Conservation (phyloP, 2,113 vertebrate species). For the Bufo bufo region DNA sequence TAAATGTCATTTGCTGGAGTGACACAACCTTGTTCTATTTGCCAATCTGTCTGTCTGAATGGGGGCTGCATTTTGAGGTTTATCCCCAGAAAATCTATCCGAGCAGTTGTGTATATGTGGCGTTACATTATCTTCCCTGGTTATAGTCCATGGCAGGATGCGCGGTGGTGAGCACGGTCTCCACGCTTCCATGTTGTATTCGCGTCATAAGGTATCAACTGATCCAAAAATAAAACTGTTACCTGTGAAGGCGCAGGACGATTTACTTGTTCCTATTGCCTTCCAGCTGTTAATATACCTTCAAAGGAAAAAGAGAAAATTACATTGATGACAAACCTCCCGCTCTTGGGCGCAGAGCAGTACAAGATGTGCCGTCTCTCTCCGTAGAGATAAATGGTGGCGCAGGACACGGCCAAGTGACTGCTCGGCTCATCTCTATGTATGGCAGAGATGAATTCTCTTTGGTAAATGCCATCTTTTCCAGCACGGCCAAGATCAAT, state of each 20-base stretch:
- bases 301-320: constrained; percentile 49
- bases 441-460: background rate
- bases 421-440: background rate
- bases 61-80: no score
- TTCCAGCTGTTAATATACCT: constrained; percentile 75
- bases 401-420: background rate
- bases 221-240: background rate
- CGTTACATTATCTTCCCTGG: no score
- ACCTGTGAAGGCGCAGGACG: constrained; percentile 68
- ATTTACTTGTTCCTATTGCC: constrained; percentile 71
- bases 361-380: background rate
- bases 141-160: no score
- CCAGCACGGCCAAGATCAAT: no score
- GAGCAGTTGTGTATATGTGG: no score
- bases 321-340: background rate
- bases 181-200: background rate
- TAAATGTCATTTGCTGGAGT: no score
- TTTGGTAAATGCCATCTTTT: background rate
- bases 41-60: no score
- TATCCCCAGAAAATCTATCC: no score
- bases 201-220: no score
- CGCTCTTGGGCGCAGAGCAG: background rate
- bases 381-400: background rate
- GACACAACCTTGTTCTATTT: no score
- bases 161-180: no score